Base-by-base conservation (phyloP, 2,113 vertebrate genomes). In the Synchiropus splendidus region DNA sequence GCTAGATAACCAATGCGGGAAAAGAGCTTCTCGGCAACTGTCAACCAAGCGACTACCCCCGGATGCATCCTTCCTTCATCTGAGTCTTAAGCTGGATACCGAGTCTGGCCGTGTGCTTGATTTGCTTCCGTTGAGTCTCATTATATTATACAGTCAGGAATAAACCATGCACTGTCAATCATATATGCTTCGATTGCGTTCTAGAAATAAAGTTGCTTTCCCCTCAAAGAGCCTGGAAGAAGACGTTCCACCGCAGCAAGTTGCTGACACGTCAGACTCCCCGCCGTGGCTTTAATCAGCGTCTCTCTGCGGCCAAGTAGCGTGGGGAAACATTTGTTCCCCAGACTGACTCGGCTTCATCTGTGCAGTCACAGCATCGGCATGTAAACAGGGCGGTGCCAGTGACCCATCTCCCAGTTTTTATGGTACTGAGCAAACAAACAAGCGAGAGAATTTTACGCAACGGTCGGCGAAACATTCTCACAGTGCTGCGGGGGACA, bases 361-460 rank as follows among this genome's bases (percentile, higher is more conserved):
- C 64, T 58, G 49, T 38, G 41, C 32, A 72, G 63, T 64, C 38
- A 13, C 55, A 51, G 51, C 50, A 39, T 42, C 27, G 16, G 46
- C 51, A 60, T 70, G 64, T 74, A 70, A 81, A 75, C 67, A 74
- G 58, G 63, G 70, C 31, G 48, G 61, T 62, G 60, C 46, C 62
- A 61, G 54, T 60, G 58, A 44, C 45, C 54, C 39, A 58, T 61
- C 55, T 51, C 61, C 9, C 16, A 52, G 31, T 66, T 78, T 83
- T 83, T 74, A 80, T 74, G 67, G 76, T 61, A 66, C 55, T 27
- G 21, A 50, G 71, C 58, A 84, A 78, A 84, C 68, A 82, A 82
- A 79, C 77, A 84, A 77, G 77, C 51, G 36, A 39, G 56, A 69
- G 67, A 73, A 78, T 60, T 82, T 77, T 72, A 81, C 17, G 36